A percentile compares a stretch with the other conserved stretches of the same genome.
These are phyloP conservation scores for Agelas oroides DNA, from an alignment of 37 sponge, comb jelly and placozoan species.

Conservation along the genomic window DNA sequence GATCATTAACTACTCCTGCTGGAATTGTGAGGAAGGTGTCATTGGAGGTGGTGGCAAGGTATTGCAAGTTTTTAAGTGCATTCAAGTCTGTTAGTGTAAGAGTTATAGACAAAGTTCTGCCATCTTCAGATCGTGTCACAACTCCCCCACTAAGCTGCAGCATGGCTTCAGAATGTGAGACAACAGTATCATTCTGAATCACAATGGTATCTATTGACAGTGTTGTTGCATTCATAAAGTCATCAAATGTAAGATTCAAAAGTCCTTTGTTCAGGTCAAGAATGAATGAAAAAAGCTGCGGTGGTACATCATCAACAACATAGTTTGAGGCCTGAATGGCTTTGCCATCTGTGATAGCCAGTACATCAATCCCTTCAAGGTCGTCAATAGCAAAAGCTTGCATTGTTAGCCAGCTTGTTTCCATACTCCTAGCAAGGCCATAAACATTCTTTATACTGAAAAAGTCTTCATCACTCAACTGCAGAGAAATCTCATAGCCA, in stretches of 20 bases:
- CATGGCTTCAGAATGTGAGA: neutral
- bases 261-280: constrained; percentile 64
- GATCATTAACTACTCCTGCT: constrained; percentile 60
- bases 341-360: constrained; percentile 89
- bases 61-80: constrained; percentile 44
- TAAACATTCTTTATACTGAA: constrained; percentile 70
- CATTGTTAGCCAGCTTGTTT: constrained; percentile 82
- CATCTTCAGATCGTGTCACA: constrained; percentile 47
- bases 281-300: constrained; percentile 57
- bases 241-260: constrained; percentile 77
- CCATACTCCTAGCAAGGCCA: constrained; percentile 58
- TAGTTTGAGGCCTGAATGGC: constrained; percentile 51
- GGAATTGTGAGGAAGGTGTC: constrained; percentile 75
- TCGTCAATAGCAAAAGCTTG: constrained; percentile 96
- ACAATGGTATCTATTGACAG: constrained; percentile 29
- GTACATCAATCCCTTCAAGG: constrained; percentile 79
- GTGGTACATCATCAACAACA: constrained; percentile 54
- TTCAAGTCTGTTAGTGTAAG: constrained; percentile 68
- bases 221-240: constrained; percentile 61
- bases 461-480: constrained; percentile 81
- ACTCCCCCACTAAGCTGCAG: constrained; percentile 52
- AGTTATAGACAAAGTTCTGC: constrained; percentile 42
- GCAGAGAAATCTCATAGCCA: constrained; percentile 64
- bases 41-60: constrained; percentile 53
- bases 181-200: constrained; percentile 55